Evolutionary conservation across 2,888 invertebrate species (phyloP).

Genomic region (Penaeus monodon): DNA sequence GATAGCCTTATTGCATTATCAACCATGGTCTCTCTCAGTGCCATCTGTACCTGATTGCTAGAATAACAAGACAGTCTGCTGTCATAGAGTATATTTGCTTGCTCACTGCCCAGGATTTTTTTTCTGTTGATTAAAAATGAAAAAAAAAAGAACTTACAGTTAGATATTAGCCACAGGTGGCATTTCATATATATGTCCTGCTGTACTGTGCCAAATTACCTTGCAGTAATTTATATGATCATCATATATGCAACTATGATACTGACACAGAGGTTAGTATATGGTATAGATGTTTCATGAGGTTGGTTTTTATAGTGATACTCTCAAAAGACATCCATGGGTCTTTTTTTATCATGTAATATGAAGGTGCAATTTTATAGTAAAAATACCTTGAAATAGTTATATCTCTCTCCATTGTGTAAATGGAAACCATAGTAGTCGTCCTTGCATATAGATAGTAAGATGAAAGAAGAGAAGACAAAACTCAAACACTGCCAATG

Average conservation of each 20-base stretch:
- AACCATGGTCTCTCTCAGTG: slow-evolving; percentile 9
- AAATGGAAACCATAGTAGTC: slow-evolving; percentile 27
- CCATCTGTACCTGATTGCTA: slow-evolving; percentile 51
- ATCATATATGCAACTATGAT: slow-evolving; percentile 37
- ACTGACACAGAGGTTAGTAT: slow-evolving; percentile 24
- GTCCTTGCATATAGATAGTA: slow-evolving; percentile 29
- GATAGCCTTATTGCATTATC: slow-evolving; percentile 29
- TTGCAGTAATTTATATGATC: slow-evolving; percentile 36
- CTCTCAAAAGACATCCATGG: slow-evolving; percentile 14
- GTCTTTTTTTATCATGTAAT: slow-evolving; percentile 15
- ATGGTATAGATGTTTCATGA: slow-evolving; percentile 28
- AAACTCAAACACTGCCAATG: slow-evolving; percentile 58
- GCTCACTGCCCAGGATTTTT: slow-evolving; percentile 50
- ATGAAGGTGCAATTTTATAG: slow-evolving; percentile 47
- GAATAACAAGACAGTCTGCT: slow-evolving; percentile 21
- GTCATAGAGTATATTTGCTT: slow-evolving; percentile 36
- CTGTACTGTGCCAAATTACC: slow-evolving; percentile 48
- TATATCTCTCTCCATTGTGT: slow-evolving; percentile 41
- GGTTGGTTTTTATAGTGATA: slow-evolving; percentile 19
- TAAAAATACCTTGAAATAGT: slow-evolving; percentile 32
- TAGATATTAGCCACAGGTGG: slow-evolving; percentile 35
- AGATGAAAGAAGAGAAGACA: slow-evolving; percentile 36
- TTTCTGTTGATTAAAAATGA: not conserved
- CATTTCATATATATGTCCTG: slow-evolving; percentile 31
- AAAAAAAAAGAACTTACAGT: not conserved